Evolutionary conservation across 2,797 vertebrate species (phyloP).

Genomic region (Odontamblyopus lacepedii): DNA sequence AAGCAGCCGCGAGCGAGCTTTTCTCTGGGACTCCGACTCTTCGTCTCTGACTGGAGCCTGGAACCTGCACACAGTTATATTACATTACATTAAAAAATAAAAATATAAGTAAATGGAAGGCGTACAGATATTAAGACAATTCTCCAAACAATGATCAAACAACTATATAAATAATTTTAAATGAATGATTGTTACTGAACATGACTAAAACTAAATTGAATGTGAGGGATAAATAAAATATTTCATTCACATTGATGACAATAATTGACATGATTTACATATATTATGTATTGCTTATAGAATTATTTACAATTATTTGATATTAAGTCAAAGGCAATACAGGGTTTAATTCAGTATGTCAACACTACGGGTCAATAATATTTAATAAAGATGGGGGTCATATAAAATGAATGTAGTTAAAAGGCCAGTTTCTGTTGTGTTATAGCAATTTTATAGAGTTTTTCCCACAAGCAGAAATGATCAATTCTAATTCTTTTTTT

Average conservation of each 20-base stretch:
- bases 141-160: too few relatives aligned
- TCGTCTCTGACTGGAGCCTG: conserved; percentile 89
- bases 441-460: not conserved
- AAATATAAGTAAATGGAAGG: not conserved
- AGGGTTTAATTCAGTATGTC: too few relatives aligned
- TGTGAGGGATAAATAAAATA: not conserved
- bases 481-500: not conserved
- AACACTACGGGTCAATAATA: not conserved
- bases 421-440: not conserved
- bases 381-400: not conserved
- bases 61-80: conserved; percentile 68
- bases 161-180: too few relatives aligned
- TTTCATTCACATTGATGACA: not conserved
- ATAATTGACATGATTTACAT: not conserved
- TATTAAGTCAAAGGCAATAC: too few relatives aligned
- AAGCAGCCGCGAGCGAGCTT: conserved; percentile 88
- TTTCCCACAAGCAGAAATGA: not conserved
- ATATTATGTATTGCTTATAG: not conserved
- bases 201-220: not conserved
- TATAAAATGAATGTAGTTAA: not conserved
- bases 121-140: not conserved
- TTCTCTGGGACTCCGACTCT: conserved; percentile 91
- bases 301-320: not conserved
- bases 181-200: too few relatives aligned
- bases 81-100: not conserved